phyloP scores from a whole-genome alignment of 2,888 invertebrate species.

The Oscheius sp. region DNA sequence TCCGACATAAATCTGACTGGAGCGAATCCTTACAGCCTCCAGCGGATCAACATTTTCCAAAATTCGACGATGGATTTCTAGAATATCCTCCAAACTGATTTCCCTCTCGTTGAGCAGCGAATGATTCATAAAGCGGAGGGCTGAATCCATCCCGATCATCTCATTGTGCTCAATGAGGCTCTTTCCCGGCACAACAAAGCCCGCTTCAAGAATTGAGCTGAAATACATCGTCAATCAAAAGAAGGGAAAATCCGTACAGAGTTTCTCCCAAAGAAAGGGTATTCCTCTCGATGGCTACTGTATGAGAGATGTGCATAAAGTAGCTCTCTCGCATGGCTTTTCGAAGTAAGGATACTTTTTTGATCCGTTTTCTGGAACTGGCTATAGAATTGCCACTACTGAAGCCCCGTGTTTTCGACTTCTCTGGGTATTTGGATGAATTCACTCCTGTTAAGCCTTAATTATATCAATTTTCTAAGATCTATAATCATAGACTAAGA shows the following conservation, averaged over 20 bases:
- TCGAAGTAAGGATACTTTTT: slow-evolving; percentile 78
- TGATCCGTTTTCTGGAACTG: no score
- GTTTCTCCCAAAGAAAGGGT: slow-evolving; percentile 93
- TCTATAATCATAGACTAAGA: no score
- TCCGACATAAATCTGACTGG: slow-evolving; percentile 76
- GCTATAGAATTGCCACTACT: no score
- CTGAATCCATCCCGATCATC: slow-evolving; percentile 81
- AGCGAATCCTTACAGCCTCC: slow-evolving; percentile 86
- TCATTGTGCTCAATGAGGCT: slow-evolving; percentile 93
- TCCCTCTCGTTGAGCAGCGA: slow-evolving; percentile 77
- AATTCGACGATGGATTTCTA: no score
- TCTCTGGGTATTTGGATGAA: no score
- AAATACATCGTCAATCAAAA: not conserved
- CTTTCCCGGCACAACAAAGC: slow-evolving; percentile 82
- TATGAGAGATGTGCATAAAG: slow-evolving; percentile 91
- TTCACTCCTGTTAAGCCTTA: no score
- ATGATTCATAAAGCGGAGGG: slow-evolving; percentile 87
- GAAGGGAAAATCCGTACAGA: slow-evolving; percentile 74
- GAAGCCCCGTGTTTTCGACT: no score
- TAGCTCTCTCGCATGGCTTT: slow-evolving; percentile 92
- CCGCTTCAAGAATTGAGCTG: slow-evolving; percentile 81
- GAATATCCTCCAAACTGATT: slow-evolving; percentile 51
- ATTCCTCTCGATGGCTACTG: slow-evolving; percentile 95
- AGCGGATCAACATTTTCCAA: slow-evolving; percentile 92
- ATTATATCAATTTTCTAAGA: no score